Conservation (phyloP, 2,797 vertebrate species). For the Onychomys torridus region DNA sequence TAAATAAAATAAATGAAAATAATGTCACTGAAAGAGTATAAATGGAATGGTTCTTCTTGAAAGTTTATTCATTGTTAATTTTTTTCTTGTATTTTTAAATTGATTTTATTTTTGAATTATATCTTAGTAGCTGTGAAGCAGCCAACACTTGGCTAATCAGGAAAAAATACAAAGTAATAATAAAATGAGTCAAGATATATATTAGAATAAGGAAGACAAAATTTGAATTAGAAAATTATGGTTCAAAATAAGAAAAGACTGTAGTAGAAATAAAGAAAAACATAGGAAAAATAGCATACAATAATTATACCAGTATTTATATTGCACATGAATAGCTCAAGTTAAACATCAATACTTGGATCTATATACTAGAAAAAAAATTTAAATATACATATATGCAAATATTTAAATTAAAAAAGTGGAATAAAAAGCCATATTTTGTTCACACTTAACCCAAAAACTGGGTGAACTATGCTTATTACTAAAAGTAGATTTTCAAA, state of each 20-base stretch:
- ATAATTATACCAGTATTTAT: neutral
- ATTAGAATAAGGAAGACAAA: neutral
- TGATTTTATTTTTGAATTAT: neutral
- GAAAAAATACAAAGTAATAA: neutral
- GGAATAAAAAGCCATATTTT: neutral
- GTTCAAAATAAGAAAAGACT: neutral
- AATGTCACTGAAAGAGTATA: neutral
- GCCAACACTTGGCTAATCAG: neutral
- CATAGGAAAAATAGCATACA: neutral
- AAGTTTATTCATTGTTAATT: neutral
- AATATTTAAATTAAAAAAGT: slow-evolving; percentile 18
- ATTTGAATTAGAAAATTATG: neutral
- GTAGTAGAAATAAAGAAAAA: neutral
- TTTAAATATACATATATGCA: neutral
- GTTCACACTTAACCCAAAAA: neutral
- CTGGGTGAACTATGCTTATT: neutral
- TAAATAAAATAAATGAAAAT: slow-evolving; percentile 9
- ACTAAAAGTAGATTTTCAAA: neutral
- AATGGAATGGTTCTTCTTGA: neutral
- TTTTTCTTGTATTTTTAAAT: neutral
- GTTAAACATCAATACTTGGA: neutral
- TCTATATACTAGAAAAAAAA: neutral
- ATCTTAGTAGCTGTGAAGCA: neutral
- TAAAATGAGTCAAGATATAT: neutral
- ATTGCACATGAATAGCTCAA: neutral